Evolutionary conservation across 64 coral and sea anemone species (phyloP), one percentile per base, ranked within the genome.

Genomic region (Hydrozoanthus tunicans): DNA sequence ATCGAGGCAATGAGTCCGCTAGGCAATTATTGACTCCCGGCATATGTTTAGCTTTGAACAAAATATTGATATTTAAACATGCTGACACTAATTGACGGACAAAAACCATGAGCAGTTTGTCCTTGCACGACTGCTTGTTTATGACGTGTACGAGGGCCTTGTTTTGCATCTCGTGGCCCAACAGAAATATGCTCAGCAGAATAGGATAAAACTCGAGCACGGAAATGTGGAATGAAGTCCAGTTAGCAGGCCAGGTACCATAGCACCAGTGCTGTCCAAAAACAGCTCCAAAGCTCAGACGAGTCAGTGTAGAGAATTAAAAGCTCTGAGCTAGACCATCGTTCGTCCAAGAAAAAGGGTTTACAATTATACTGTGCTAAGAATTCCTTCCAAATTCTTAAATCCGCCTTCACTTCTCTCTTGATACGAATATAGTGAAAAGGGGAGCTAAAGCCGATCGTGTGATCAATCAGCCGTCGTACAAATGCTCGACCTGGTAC

Each of bases 151-250:
- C 78, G 3, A 59, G 53, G 24, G 53, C 56, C 5, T 80, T 60
- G n/a, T 80, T 80, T 4, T 17, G 55, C 24, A 80, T 7, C 24
- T 56, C 56, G 1, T 59, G 8, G 3, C 7, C 9, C 78, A 55
- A 80, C 6, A 80, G 55, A 3, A 6, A 20, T 7, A 80, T 3
- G 6, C 78, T 5, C 6, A 80, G 17, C 26, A 80, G n/a, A 11
- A 80, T 58, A 6, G 76, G 76, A 20, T 56, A 78, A 5, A 78
- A 78, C 76, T 78, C 76, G 7, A 78, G 54, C 54, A 78, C 54
- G 7, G 76, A 58, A 78, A 78, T 78, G 58, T 78, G 11, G 13
- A 56, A 56, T 13, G 9, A 15, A 56, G 54, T 58, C 76, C 76
- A 78, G 51, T 7, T n/a, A 4, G 55, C 77, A 6, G 55, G 77